Evolutionary conservation across 2,888 invertebrate genomes (phyloP), one percentile per base, ranked within the genome.

Genomic region (Limnephilus lunatus): DNA sequence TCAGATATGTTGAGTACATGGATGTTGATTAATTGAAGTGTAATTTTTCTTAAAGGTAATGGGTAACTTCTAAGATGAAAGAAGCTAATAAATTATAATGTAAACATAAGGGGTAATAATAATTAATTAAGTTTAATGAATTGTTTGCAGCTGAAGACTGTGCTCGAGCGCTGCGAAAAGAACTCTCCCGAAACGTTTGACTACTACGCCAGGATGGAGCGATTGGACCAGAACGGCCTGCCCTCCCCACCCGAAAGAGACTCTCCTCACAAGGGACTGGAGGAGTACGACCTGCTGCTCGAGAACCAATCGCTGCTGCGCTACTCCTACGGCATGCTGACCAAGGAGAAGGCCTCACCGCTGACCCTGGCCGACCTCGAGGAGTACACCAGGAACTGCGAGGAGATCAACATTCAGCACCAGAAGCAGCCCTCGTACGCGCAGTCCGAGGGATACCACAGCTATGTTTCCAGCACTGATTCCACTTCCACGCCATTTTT

Each of bases 381-480:
- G 94, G 97, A 97, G 94, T 97, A 97, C 94, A 97, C 97, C 94
- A 96, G 97, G 93, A 96, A 96, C 94, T 97, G 97, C 94, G 97
- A 96, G 93, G 95, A 96, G 94, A 96, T 96, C 94, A 96, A 96
- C 90, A 95, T 95, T 89, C 96, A 97, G 94, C 97, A 97, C 95
- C 97, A 97, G 94, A 97, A 97, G 94, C 97, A 97, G 94, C 96
- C 97, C 82, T 97, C 97, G 90, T 98, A 98, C 95, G 98, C 98
- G 90, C 98, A 98, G 94, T 97, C 97, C 90, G 98, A 98, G 95
- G 98, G 98, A 90, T 98, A 98, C 95, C 98, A 98, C 95, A 97
- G 98, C 95, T 98, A 98, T 95, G 98, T 98, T 44, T 97, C 97
- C 92, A 97, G 97, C 94, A 97, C 97, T 81, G 98, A 98, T 95